Evolutionary conservation across 2,113 vertebrate genomes (phyloP).

Genomic region (Neofelis nebulosa): DNA sequence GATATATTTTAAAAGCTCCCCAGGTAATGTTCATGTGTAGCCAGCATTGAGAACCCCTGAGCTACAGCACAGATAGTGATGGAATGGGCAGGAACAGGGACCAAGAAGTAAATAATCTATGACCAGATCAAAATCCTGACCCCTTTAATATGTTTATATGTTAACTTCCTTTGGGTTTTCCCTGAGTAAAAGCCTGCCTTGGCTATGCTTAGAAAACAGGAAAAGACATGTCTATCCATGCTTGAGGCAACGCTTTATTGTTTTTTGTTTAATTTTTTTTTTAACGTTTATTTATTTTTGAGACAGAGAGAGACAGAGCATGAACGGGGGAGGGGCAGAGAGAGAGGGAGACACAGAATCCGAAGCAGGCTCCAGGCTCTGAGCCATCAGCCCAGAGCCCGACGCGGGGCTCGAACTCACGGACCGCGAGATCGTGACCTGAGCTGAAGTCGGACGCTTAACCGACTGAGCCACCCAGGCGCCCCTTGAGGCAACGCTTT

Average conservation of each 20-base stretch:
- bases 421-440: too few relatives aligned
- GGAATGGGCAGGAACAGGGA: background rate
- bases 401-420: too few relatives aligned
- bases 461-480: too few relatives aligned
- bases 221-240: background rate
- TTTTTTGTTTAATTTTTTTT: too few relatives aligned
- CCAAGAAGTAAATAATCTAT: background rate
- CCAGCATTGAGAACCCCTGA: background rate
- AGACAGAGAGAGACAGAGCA: too few relatives aligned
- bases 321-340: too few relatives aligned
- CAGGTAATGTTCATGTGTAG: background rate
- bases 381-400: too few relatives aligned
- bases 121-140: background rate
- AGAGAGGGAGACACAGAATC: too few relatives aligned
- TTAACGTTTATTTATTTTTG: too few relatives aligned
- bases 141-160: background rate
- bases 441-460: too few relatives aligned
- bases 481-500: background rate
- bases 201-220: background rate
- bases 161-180: background rate
- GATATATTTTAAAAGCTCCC: background rate
- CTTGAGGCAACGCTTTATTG: background rate
- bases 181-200: background rate
- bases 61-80: background rate
- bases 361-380: too few relatives aligned